These are phyloP conservation scores for Knipowitschia caucasica DNA, from an alignment of 2,797 vertebrate species.

Conservation along the genomic window DNA sequence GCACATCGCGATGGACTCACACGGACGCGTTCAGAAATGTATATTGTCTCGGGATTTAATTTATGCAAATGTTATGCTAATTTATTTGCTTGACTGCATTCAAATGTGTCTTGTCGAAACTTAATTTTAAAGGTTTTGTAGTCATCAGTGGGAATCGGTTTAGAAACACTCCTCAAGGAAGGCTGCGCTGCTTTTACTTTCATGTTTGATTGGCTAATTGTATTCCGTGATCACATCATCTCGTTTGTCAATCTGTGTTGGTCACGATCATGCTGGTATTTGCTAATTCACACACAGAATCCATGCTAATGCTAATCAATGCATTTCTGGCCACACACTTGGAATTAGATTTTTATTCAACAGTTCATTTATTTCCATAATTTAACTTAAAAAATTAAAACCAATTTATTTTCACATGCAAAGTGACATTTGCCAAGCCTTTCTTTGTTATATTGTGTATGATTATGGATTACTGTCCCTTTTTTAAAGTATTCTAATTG, in stretches of 20 bases:
- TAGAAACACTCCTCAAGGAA: not conserved
- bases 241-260: conserved; percentile 47
- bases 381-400: too few relatives aligned
- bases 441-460: too few relatives aligned
- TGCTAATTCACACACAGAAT: conserved; percentile 38
- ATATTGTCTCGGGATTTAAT: not conserved
- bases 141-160: not conserved
- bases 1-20: too few relatives aligned
- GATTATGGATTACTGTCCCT: too few relatives aligned
- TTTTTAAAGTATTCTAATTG: too few relatives aligned
- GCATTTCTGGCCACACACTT: conserved; percentile 14
- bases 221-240: conserved; percentile 44
- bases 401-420: too few relatives aligned
- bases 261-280: conserved; percentile 55
- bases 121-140: not conserved
- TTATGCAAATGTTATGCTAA: not conserved
- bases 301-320: conserved; percentile 30
- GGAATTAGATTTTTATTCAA: too few relatives aligned
- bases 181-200: conserved; percentile 14
- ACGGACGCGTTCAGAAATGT: too few relatives aligned
- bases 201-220: conserved; percentile 14
- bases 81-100: not conserved
- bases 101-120: not conserved
- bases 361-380: too few relatives aligned
- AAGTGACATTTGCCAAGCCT: too few relatives aligned